Base-by-base conservation (phyloP, 2,113 vertebrate species). In the Ptilorrhoa leucosticta region DNA sequence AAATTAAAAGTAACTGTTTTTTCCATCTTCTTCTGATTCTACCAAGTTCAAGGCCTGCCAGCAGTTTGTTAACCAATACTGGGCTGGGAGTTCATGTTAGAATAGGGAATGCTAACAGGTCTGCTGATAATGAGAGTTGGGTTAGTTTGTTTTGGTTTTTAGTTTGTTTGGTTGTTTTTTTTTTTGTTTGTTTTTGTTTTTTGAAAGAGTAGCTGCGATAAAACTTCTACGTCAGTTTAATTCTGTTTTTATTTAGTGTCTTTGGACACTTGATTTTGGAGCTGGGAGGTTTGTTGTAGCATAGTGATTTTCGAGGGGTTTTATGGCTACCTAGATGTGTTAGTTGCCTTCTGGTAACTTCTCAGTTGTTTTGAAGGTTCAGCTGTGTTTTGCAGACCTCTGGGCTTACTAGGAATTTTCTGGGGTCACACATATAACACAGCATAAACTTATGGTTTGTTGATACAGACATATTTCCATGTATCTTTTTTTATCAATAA, bases 51-150 rank as follows among this genome's bases (percentile, higher is more conserved):
- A 66, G 63, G 39, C 47, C 40, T 75, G 7, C 9, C 11, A 58
- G 6, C 0, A 0, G 11, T 35, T 66, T 72, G 17, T 69, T 70
- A 42, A 23, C 26, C 42, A 28, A 2, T 13, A 2, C 16, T 45
- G 31, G 28, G 15, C 44, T 77, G 28, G 39, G 58, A 63, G 33
- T 44, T 42, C 7, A 5, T n/a, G 4, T 44, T 65, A 56, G 30
- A 12, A 2, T 7, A n/a, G 35, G 5, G 16, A 75, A 9, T 64
- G 9, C 26, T 71, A 69, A 39, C 24, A 18, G 8, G 35, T 80
- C 30, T 87, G 10, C 28, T 50, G 12, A 28, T 15, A 30, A 18
- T 83, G n/a, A 45, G 11, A 89, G 27, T 28, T 68, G 23, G 11
- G 10, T 37, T 60, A 9, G 3, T n/a, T 71, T 9, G 5, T 28